Evolutionary conservation across 2,797 vertebrate species (phyloP).

Genomic region (Rhinatrema bivittatum): DNA sequence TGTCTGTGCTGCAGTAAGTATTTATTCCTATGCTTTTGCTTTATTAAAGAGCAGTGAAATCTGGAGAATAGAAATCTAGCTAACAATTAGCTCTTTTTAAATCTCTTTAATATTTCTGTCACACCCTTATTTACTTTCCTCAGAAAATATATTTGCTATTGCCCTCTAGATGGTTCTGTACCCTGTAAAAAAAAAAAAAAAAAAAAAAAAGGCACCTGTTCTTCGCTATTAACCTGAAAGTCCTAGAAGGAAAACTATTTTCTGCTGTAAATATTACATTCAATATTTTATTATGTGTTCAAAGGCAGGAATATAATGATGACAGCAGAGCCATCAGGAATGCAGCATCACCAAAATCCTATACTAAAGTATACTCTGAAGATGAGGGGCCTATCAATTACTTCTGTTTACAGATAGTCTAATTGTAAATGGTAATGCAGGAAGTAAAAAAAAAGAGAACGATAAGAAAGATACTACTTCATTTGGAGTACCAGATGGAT

Average conservation of each 20-base stretch:
- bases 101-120: conserved; percentile 2
- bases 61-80: conserved; percentile 3
- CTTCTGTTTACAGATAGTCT: too few species aligned
- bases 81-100: conserved; percentile 6
- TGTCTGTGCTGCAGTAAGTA: conserved; percentile 2
- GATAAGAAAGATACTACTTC: too few species aligned
- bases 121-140: conserved; percentile 14
- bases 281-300: conserved; percentile 2
- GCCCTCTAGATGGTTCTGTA: neutral
- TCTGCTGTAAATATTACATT: neutral
- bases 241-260: neutral
- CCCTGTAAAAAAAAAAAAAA: neutral
- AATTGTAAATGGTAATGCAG: too few species aligned
- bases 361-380: too few species aligned
- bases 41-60: conserved; percentile 13
- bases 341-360: too few species aligned
- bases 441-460: too few species aligned
- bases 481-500: too few species aligned
- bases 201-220: too few species aligned
- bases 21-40: conserved; percentile 10
- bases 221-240: neutral
- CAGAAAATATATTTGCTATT: neutral
- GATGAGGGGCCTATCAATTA: too few species aligned
- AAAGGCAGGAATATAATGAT: too few species aligned
- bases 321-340: too few species aligned